Evolutionary conservation across 2,888 invertebrate genomes (phyloP).

Genomic region (Caenorhabditis uteleia): DNA sequence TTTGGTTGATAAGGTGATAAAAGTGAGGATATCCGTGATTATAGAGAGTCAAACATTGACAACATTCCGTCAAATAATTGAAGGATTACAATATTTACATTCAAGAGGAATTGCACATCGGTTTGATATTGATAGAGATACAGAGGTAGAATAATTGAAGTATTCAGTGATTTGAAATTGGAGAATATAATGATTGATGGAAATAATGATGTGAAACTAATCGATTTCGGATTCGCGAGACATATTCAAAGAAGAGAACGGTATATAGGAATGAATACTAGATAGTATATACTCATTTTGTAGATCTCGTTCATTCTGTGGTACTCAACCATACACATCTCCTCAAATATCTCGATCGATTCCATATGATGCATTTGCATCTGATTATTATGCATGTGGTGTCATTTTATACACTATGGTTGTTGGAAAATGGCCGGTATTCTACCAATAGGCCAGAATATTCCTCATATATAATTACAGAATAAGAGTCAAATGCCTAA

Average conservation of each 20-base stretch:
- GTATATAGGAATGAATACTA: slow-evolving; percentile 3
- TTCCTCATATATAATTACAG: neutral
- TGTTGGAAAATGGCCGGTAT: slow-evolving; percentile 55
- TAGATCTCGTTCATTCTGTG: slow-evolving; percentile 57
- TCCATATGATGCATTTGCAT: slow-evolving; percentile 53
- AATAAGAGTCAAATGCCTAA: neutral
- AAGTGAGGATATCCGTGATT: neutral
- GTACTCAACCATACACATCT: slow-evolving; percentile 53
- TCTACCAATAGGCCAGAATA: neutral
- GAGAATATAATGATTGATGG: slow-evolving; percentile 59
- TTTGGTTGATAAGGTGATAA: neutral
- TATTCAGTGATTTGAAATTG: slow-evolving; percentile 38
- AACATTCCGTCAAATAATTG: slow-evolving; percentile 59
- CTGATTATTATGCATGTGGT: slow-evolving; percentile 57
- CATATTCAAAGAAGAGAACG: slow-evolving; percentile 43
- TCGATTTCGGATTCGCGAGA: slow-evolving; percentile 61
- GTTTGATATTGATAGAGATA: neutral
- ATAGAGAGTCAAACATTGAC: slow-evolving; percentile 29
- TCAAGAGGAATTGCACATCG: slow-evolving; percentile 38
- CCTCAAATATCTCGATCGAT: slow-evolving; percentile 40
- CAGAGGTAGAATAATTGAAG: neutral
- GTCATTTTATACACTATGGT: slow-evolving; percentile 60
- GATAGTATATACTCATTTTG: neutral
- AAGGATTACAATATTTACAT: slow-evolving; percentile 60
- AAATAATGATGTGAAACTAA: slow-evolving; percentile 58